These are phyloP conservation scores for Druon quercuslanigerum DNA, from an alignment of 1,140 invertebrate species.

Conservation along the genomic window DNA sequence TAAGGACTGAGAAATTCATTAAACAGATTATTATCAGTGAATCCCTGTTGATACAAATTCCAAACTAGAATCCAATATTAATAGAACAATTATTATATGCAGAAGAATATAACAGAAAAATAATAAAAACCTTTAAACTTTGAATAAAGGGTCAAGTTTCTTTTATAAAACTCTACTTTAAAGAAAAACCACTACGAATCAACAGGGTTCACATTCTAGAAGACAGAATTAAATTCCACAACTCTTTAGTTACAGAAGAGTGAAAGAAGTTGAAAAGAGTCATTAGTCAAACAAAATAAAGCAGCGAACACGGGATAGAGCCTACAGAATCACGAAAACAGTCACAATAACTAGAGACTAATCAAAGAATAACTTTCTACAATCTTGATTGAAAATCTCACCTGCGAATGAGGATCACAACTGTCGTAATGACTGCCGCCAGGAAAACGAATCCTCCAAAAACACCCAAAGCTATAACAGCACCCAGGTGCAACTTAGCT, in stretches of 20 bases:
- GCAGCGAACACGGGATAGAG: conserved; percentile 50
- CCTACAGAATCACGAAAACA: conserved; percentile 41
- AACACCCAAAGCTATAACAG: conserved; percentile 91
- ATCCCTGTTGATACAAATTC: not conserved
- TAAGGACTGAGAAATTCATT: too few species aligned
- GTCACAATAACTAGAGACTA: conserved; percentile 3
- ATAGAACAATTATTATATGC: not conserved
- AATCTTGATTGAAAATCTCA: conserved; percentile 71
- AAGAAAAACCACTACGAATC: not conserved
- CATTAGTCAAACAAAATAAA: conserved; percentile 52
- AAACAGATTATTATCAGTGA: not conserved
- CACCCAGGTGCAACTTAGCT: conserved; percentile 87
- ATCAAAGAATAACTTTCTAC: not conserved
- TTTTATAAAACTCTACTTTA: not conserved
- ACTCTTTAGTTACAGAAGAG: conserved; percentile 44
- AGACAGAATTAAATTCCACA: conserved; percentile 3
- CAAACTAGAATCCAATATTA: not conserved
- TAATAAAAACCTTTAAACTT: not conserved
- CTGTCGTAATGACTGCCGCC: conserved; percentile 91
- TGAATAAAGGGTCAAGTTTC: not conserved
- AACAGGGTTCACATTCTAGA: conserved; percentile 1
- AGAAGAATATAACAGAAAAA: not conserved
- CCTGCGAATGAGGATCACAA: conserved; percentile 92
- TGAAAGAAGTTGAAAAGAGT: conserved; percentile 48
- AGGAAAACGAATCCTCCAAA: conserved; percentile 94